Evolutionary conservation across 2,113 vertebrate genomes (phyloP).

Genomic region (Neofelis nebulosa): DNA sequence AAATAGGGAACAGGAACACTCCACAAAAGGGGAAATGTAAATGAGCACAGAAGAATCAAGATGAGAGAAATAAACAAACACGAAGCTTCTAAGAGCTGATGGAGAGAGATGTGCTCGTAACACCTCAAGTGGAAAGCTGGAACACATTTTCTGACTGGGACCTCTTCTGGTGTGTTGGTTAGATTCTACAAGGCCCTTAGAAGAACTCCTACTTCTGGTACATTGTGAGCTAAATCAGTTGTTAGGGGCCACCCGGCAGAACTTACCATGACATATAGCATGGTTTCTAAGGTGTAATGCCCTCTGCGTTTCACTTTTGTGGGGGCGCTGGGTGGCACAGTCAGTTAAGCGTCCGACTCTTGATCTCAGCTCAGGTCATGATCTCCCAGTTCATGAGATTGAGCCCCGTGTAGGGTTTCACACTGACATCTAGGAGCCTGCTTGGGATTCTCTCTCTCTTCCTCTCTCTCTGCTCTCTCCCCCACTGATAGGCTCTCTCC

Average conservation of each 20-base stretch:
- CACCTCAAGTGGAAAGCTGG: background rate
- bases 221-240: background rate
- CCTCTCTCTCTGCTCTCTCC: too few relatives aligned
- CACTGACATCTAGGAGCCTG: too few relatives aligned
- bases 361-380: too few relatives aligned
- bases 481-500: too few relatives aligned
- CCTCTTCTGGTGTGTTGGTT: background rate
- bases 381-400: too few relatives aligned
- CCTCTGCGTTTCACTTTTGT: background rate
- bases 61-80: background rate
- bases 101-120: background rate
- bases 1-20: background rate
- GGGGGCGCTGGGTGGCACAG: too few relatives aligned
- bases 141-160: background rate
- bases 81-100: background rate
- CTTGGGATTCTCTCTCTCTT: too few relatives aligned
- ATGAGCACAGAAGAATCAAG: background rate
- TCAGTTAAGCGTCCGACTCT: too few relatives aligned
- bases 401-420: too few relatives aligned
- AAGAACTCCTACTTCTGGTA: background rate
- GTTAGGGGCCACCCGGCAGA: background rate
- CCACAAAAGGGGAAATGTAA: background rate
- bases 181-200: background rate
- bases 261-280: background rate
- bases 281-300: background rate